Evolutionary conservation across 2,888 invertebrate genomes (phyloP).

Genomic region (Yponomeuta cagnagella): DNA sequence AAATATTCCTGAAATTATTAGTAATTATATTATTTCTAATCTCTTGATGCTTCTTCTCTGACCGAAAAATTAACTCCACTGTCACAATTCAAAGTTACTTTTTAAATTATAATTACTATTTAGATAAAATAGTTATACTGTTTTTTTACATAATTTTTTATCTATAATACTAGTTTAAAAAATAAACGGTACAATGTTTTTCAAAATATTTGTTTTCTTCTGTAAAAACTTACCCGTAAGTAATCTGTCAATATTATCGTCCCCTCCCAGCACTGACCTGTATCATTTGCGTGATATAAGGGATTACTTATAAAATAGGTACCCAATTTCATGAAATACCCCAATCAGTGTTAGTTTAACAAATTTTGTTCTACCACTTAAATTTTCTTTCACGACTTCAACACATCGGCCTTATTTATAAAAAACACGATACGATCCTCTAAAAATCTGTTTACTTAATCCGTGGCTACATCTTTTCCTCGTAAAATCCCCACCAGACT

Average conservation of each 20-base stretch:
- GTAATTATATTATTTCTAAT: not conserved
- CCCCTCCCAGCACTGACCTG: too few relatives aligned
- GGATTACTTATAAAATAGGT: not conserved
- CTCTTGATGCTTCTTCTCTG: not conserved
- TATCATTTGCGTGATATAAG: not conserved
- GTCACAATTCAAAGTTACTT: too few relatives aligned
- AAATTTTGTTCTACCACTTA: too few relatives aligned
- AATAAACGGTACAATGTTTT: not conserved
- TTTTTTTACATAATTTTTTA: slow-evolving; percentile 6
- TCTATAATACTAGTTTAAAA: not conserved
- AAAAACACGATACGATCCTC: too few relatives aligned
- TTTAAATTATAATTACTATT: not conserved
- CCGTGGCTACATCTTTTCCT: too few relatives aligned
- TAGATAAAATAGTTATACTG: not conserved
- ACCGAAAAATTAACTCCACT: too few relatives aligned
- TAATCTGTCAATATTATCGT: not conserved
- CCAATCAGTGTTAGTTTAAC: not conserved
- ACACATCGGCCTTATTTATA: too few relatives aligned
- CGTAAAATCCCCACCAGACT: too few relatives aligned
- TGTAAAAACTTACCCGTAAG: too few relatives aligned
- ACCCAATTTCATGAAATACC: not conserved
- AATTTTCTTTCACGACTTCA: too few relatives aligned
- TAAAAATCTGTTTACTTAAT: too few relatives aligned
- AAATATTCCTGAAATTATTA: not conserved
- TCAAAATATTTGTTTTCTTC: not conserved